Percentiles rank a stretch among this genome's conserved stretches.
Evolutionary conservation across 2,888 invertebrate species (phyloP).

Genomic region (Drosophila buzzatii): DNA sequence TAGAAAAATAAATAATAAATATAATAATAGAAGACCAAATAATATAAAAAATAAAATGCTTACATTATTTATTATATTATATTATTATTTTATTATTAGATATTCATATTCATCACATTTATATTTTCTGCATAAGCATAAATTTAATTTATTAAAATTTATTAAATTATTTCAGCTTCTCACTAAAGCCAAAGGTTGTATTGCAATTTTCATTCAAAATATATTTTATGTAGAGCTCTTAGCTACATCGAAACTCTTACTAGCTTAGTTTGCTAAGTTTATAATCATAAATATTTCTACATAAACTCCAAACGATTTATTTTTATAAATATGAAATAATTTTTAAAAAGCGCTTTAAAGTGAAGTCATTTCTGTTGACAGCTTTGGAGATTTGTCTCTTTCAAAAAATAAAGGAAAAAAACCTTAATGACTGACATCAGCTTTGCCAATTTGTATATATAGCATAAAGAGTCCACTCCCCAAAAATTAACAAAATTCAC

Average conservation of each 20-base stretch:
- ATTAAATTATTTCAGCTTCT: not conserved
- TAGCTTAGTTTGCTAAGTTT: no score
- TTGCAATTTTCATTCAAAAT: no score
- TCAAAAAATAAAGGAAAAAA: not conserved
- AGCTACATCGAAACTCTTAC: not conserved
- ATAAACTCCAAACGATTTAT: not conserved
- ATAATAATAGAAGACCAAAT: no score
- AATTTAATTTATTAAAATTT: no score
- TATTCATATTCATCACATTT: no score
- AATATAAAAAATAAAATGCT: no score
- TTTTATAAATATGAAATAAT: not conserved
- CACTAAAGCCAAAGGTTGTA: no score
- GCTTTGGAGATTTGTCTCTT: conserved; percentile 2
- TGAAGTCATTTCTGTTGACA: conserved; percentile 10
- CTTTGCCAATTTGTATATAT: conserved; percentile 8
- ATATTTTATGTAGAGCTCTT: not conserved
- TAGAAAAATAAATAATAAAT: no score
- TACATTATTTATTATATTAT: no score
- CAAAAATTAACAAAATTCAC: conserved; percentile 14
- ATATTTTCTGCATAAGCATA: not conserved
- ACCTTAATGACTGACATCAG: conserved; percentile 27
- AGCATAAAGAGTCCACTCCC: conserved; percentile 15
- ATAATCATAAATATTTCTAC: not conserved
- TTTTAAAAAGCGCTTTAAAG: not conserved
- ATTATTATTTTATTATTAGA: no score